Base-by-base conservation (phyloP, 2,113 vertebrate species). In the Turdus rufiventris region DNA sequence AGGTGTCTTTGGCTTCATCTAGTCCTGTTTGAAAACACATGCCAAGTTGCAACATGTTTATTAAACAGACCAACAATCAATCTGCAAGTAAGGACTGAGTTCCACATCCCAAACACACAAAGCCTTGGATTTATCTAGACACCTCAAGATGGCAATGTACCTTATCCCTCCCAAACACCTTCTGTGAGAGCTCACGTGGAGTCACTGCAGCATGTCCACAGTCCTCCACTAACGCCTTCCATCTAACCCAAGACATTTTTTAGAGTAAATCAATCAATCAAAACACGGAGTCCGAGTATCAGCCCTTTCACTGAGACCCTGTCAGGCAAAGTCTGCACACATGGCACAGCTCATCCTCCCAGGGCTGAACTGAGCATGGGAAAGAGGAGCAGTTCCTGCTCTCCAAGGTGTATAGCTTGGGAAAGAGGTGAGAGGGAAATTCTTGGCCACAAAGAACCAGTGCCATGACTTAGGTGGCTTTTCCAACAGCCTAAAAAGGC, bases 121-220 rank as follows among this genome's bases (percentile, higher is more conserved):
- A 78, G 61, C 17, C 43, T 60, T 1, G 1, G 51, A 89, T 75
- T 53, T 63, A 56, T 24, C 20, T 10, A 33, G 18, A 62, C 11
- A 71, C 14, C 38, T 67, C 17, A 74, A 81, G 43, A 26, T 8
- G 12, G 42, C 8, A 84, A 63, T 0, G 0, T 14, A 54, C 73
- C 45, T 75, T 42, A 56, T 28, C 34, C 34, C 24, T 88, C 57
- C 18, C 45, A 50, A 73, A 76, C n/a, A 58, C 51, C 7, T 1
- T n/a, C 14, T 0, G 0, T 13, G 68, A 89, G 42, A 88, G 57
- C 24, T 63, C 68, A 62, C 0, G 0, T 5, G 48, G 45, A 91
- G 58, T 72, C 82, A 86, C 34, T 15, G 53, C 53, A 85, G 74
- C 70, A 89, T 23, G 47, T 36, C 48, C 28, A 26, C 4, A 3